phyloP scores from a whole-genome alignment of 2,797 vertebrate species.

The Glossophaga mutica region DNA sequence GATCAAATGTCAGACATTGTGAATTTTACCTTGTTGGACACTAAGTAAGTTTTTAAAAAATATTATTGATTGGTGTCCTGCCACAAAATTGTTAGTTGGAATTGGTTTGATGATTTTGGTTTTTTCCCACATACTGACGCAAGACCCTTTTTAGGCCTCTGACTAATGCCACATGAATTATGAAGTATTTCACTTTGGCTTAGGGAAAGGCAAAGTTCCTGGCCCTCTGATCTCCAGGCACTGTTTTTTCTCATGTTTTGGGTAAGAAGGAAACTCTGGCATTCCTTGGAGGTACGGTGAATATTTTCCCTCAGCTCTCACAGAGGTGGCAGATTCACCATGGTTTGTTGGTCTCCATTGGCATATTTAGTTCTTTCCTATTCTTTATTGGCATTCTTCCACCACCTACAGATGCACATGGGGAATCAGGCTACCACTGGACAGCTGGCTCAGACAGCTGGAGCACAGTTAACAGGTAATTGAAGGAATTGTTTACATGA shows the following conservation, averaged over 20 bases:
- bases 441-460: slow-evolving; percentile 25
- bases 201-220: not conserved
- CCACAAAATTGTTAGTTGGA: not conserved
- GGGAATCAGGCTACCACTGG: not conserved
- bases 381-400: not conserved
- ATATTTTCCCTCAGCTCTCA: not conserved
- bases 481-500: not conserved
- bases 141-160: not conserved
- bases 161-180: not conserved
- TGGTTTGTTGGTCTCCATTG: not conserved
- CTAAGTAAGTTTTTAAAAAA: not conserved
- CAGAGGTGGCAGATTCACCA: not conserved
- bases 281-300: not conserved
- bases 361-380: not conserved
- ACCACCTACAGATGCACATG: not conserved
- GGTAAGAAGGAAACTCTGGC: not conserved
- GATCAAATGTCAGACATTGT: not conserved
- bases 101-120: not conserved
- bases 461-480: not conserved
- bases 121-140: not conserved
- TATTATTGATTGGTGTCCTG: not conserved
- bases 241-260: not conserved
- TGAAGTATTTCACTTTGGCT: not conserved
- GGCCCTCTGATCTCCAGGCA: not conserved
- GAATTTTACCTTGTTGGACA: not conserved